Evolutionary conservation across 2,113 vertebrate genomes (phyloP).

Genomic region (Tachysurus fulvidraco): DNA sequence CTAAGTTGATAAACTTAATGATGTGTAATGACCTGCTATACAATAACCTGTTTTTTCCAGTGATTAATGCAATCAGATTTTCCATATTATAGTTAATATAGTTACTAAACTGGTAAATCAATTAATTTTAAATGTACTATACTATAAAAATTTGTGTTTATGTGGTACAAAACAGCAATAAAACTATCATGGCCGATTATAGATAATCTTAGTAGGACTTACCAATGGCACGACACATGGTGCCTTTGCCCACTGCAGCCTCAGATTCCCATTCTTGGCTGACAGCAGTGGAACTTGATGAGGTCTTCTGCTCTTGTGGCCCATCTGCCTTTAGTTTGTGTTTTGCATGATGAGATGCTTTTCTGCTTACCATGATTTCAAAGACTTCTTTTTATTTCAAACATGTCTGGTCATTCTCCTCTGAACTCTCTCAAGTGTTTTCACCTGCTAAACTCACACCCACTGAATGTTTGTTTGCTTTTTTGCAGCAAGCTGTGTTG

Average conservation of each 20-base stretch:
- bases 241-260: neutral
- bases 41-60: neutral
- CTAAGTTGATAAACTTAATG: neutral
- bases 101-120: neutral
- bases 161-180: neutral
- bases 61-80: neutral
- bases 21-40: neutral
- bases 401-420: neutral
- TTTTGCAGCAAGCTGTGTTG: neutral
- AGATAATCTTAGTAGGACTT: neutral
- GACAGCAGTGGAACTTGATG: neutral
- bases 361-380: neutral
- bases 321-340: neutral
- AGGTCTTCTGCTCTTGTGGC: neutral
- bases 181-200: neutral
- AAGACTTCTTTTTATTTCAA: neutral
- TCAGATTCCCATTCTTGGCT: neutral
- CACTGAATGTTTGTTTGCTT: neutral
- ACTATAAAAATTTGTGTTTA: neutral
- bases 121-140: neutral
- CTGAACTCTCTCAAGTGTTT: neutral
- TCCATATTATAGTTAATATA: neutral
- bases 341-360: constrained; percentile 1
- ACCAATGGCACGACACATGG: too few relatives aligned
- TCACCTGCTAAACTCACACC: neutral